Evolutionary conservation across 2,113 vertebrate genomes (phyloP), one percentile per base, ranked within the genome.

Genomic region (Bungarus multicinctus): DNA sequence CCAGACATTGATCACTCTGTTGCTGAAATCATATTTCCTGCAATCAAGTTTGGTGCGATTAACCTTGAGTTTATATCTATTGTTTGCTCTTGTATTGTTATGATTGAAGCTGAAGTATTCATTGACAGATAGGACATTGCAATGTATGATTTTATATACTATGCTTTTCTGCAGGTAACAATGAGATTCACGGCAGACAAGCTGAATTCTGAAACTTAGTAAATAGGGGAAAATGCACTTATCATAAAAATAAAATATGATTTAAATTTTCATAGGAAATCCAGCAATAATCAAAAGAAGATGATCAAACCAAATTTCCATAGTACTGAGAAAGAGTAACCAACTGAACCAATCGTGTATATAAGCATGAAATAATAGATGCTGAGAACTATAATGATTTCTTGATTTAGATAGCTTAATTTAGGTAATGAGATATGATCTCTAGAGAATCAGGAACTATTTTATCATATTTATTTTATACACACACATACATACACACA

Each of bases 141-240:
- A n/a, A n/a, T n/a, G n/a, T n/a, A n/a, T n/a, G n/a, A n/a, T n/a
- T n/a, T n/a, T n/a, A n/a, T n/a, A n/a, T n/a, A n/a, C n/a, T n/a
- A n/a, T n/a, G n/a, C n/a, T n/a, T n/a, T 47, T 47, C 47, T 91
- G 47, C 43, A 69, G 58, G 4, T 0, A 85, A 2, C 4, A 50
- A 5, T 0, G 0, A 43, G 86, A 86, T 92, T 57, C 0, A 0
- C 14, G 88, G 25, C 20, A 34, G 91, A 10, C 81, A 6, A 88
- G 11, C 11, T 0, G 34, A 55, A 53, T 23, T 52, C 89, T 23
- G 64, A 34, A 93, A 87, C 18, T 8, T 1, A 52, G 30, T 3
- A 90, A 93, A 87, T 5, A 3, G 11, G 34, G 1, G 34, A 55
- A 92, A 92, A 89, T n/a, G 30, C 69, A 86, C 89, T 34, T 30